A percentile compares a stretch with the other conserved stretches of the same genome.
Evolutionary conservation across 2,888 invertebrate genomes (phyloP).

Genomic region (Dolomedes plantarius): DNA sequence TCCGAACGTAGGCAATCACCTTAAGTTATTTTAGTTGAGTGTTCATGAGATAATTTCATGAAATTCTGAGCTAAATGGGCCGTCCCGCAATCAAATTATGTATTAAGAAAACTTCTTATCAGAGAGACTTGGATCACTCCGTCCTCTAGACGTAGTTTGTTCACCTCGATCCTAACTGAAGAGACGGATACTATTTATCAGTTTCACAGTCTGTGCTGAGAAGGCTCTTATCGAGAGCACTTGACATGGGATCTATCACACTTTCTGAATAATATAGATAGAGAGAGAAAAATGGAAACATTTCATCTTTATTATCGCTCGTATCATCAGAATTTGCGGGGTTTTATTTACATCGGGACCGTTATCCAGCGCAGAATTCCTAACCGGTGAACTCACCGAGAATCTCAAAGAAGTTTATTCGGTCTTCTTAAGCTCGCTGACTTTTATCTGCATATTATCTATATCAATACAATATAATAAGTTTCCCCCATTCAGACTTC

Average conservation of each 20-base stretch:
- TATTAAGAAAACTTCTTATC: no score
- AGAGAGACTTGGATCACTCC: no score
- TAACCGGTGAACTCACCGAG: background rate
- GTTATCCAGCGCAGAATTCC: background rate
- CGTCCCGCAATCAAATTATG: no score
- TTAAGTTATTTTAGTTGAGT: no score
- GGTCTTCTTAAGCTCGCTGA: no score
- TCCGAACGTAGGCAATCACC: no score
- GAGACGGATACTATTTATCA: conserved; percentile 13
- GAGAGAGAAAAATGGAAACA: conserved; percentile 38
- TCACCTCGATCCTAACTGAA: conserved; percentile 27
- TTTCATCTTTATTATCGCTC: conserved; percentile 40
- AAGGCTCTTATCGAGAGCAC: conserved; percentile 5
- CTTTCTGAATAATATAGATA: conserved; percentile 10
- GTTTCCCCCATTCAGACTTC: no score
- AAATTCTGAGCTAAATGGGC: no score
- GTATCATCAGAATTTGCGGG: conserved; percentile 21
- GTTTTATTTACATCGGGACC: conserved; percentile 3
- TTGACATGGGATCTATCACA: conserved; percentile 25
- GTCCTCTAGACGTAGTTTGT: conserved; percentile 32
- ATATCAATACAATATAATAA: no score
- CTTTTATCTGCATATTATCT: no score
- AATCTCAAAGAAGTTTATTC: no score
- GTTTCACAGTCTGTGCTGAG: conserved; percentile 13
- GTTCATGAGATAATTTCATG: no score